Conservation (phyloP, 2,113 vertebrate species). For the Murina feae region DNA sequence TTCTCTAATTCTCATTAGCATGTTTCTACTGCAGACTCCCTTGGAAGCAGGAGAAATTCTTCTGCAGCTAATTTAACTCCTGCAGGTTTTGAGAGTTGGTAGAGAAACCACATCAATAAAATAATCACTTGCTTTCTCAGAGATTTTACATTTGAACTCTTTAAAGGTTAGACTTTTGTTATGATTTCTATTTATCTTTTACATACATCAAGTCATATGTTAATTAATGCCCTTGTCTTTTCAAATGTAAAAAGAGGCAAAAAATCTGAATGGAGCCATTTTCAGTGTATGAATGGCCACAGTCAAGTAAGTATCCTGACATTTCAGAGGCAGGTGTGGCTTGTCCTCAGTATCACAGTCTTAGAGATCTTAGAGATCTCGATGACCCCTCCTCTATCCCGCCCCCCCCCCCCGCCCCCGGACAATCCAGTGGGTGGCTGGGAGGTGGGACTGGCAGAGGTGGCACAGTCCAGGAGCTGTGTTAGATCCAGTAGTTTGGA, state of each 20-base stretch:
- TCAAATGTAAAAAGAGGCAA: constrained; percentile 30
- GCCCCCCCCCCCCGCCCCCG: too few species aligned
- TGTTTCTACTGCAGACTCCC: constrained; percentile 57
- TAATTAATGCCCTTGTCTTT: constrained; percentile 58
- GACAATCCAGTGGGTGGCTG: background rate
- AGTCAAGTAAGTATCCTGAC: background rate
- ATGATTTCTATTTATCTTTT: constrained; percentile 57
- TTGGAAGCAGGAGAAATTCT: constrained; percentile 57
- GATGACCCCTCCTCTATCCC: too few species aligned
- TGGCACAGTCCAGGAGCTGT: background rate
- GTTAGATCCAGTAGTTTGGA: background rate
- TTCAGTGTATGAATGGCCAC: constrained; percentile 27
- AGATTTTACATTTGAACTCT: constrained; percentile 52
- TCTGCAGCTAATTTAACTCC: constrained; percentile 66
- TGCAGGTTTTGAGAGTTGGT: constrained; percentile 57
- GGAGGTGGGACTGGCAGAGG: rapidly evolving
- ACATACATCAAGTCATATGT: constrained; percentile 41
- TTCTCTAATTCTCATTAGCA: constrained; percentile 69
- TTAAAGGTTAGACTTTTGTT: constrained; percentile 65
- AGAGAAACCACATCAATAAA: constrained; percentile 59
- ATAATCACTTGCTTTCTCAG: constrained; percentile 60
- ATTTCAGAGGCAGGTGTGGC: background rate
- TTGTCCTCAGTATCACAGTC: background rate
- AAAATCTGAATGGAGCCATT: constrained; percentile 6
- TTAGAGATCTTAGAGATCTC: background rate